Evolutionary conservation across 1,140 invertebrate genomes (phyloP), one percentile per base, ranked within the genome.

Genomic region (Dinoponera quadriceps): DNA sequence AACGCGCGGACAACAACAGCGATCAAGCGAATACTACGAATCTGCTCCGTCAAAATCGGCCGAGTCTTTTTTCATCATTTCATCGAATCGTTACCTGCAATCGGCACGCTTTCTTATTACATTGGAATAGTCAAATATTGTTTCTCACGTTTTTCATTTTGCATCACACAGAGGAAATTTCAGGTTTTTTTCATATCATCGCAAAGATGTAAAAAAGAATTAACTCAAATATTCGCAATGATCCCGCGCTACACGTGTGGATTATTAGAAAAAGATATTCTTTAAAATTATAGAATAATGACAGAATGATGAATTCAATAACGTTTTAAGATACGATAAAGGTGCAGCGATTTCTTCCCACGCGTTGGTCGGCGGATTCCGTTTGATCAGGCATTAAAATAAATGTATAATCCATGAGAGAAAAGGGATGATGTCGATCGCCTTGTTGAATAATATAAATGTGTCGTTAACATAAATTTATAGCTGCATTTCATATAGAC

Each of bases 1-100:
- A 77, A 77, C 59, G 60, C 73, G 73, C 54, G 54, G 59, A 77
- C 63, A 63, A 78, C 49, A 44, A 44, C 38, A 9, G n/a, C 57
- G 75, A 78, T 78, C 75, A 80, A 71, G 51, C 65, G 75, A 65
- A 80, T 33, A 59, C 57, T 33, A 65, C 51, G 75, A 80, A 80
- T 80, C 65, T n/a, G n/a, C n/a, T n/a, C n/a, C n/a, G n/a, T n/a
- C 22, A 29, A 78, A 57, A 78, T 69, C 33, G 63, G 29, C 66
- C 2, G 7, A 33, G 33, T 69, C 51, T 49, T 59, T 78, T 57
- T 33, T 68, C 62, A 49, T 55, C 62, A 49, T 77, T 68, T 68
- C 69, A 57, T 18, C 33, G 9, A 69, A n/a, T n/a, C 7, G 73
- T 51, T 75, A 77, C n/a, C 22, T 49, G 48, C n/a, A 63, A 63